Percentiles rank a stretch among this genome's conserved stretches.
phyloP scores from a whole-genome alignment of 2,113 vertebrate species.

The Corydoras sp. region DNA sequence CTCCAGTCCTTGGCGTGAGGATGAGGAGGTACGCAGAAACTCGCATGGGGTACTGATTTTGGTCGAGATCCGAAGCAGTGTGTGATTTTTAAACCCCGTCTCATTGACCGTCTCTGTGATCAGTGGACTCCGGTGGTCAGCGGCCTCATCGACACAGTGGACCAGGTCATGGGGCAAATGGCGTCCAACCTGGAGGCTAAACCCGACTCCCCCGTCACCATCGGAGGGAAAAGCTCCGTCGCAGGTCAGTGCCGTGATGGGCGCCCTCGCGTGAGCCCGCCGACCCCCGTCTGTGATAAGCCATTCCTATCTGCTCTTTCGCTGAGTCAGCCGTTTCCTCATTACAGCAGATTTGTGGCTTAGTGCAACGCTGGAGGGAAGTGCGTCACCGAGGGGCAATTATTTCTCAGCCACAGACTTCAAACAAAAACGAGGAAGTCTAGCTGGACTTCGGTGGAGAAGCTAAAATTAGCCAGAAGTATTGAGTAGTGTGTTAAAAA shows the following conservation, averaged over 20 bases:
- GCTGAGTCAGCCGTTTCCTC: not conserved
- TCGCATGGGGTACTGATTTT: not conserved
- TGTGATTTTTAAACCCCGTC: too few species aligned
- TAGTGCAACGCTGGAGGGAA: conserved; percentile 1
- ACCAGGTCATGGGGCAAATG: conserved; percentile 77
- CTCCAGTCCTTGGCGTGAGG: conserved; percentile 60
- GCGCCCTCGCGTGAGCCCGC: not conserved
- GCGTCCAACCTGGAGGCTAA: conserved; percentile 60
- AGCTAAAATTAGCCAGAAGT: not conserved
- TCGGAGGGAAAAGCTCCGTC: conserved; percentile 75
- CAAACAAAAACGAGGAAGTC: not conserved
- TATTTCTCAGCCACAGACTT: not conserved
- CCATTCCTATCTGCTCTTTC: not conserved
- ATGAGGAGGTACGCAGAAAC: conserved; percentile 58
- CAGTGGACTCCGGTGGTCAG: conserved; percentile 59
- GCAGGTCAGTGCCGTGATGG: conserved; percentile 73
- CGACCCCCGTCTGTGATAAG: conserved; percentile 3
- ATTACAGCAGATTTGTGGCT: not conserved
- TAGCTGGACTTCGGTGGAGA: not conserved
- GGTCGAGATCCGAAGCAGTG: too few species aligned
- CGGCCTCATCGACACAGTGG: conserved; percentile 76
- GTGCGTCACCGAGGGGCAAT: conserved; percentile 7
- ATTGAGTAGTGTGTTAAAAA: too few species aligned
- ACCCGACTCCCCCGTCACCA: conserved; percentile 44
- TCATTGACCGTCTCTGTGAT: not conserved